phyloP scores from a whole-genome alignment of 2,888 invertebrate genomes.

The Leuctra nigra region DNA sequence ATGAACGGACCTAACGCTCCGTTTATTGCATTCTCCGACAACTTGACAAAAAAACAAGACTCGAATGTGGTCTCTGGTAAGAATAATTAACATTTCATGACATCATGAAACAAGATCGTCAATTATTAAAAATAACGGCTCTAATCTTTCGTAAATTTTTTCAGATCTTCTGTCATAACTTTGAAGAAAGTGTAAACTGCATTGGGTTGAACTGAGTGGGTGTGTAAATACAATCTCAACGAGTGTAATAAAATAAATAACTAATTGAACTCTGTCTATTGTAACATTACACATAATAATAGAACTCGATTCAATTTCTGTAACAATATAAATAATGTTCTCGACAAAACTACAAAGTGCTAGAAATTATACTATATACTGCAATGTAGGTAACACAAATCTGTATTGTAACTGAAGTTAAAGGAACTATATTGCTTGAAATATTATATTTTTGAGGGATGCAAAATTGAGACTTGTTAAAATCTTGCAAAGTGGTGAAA shows the following conservation, averaged over 20 bases:
- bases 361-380: slow-evolving; percentile 4
- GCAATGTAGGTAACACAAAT: slow-evolving; percentile 10
- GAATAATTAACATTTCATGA: slow-evolving; percentile 1
- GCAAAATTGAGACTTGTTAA: slow-evolving; percentile 14
- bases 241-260: slow-evolving; percentile 14
- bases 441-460: slow-evolving; percentile 22
- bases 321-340: slow-evolving; percentile 11
- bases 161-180: slow-evolving; percentile 24
- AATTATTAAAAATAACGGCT: too few relatives aligned
- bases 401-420: too few relatives aligned
- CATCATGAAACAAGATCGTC: too few relatives aligned
- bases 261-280: slow-evolving; percentile 1
- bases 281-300: neutral
- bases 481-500: slow-evolving; percentile 10
- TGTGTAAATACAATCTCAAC: slow-evolving; percentile 7
- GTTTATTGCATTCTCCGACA: slow-evolving; percentile 32
- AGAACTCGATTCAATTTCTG: neutral
- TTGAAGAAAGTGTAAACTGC: slow-evolving; percentile 7
- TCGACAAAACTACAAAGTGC: neutral
- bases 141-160: too few relatives aligned
- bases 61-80: slow-evolving; percentile 28
- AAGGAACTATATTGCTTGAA: slow-evolving; percentile 19
- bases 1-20: slow-evolving; percentile 29
- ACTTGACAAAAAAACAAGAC: slow-evolving; percentile 31
- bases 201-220: slow-evolving; percentile 8